phyloP scores from a whole-genome alignment of 1,140 invertebrate species.

The Drosophila sp. region DNA sequence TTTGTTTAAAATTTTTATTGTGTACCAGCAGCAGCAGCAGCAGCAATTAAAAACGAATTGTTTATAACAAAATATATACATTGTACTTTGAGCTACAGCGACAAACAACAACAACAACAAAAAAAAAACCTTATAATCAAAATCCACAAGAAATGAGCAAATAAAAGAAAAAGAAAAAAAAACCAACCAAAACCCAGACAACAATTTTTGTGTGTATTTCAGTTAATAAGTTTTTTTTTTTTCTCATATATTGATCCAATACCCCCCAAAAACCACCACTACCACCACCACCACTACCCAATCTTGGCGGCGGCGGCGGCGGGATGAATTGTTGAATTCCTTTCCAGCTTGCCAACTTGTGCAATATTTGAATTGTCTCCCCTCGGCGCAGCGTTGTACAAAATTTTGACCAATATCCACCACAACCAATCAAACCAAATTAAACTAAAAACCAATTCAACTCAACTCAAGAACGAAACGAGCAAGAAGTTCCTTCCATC shows the following conservation, averaged over 20 bases:
- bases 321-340: conserved; percentile 37
- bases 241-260: background rate
- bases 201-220: conserved; percentile 72
- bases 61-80: conserved; percentile 42
- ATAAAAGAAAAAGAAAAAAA: conserved; percentile 74
- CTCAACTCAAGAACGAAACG: background rate
- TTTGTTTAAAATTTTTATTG: conserved; percentile 54
- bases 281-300: background rate
- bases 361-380: conserved; percentile 74
- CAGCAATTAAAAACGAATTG: conserved; percentile 39
- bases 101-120: conserved; percentile 49
- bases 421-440: conserved; percentile 25
- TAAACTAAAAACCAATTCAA: conserved; percentile 14
- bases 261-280: background rate
- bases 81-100: conserved; percentile 65
- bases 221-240: conserved; percentile 33
- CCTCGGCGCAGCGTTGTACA: conserved; percentile 54
- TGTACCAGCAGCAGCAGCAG: conserved; percentile 55
- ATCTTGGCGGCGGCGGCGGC: conserved; percentile 8
- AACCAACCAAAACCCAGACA: conserved; percentile 51
- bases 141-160: conserved; percentile 77
- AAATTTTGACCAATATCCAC: conserved; percentile 69
- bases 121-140: conserved; percentile 75
- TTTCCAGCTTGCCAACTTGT: conserved; percentile 71
- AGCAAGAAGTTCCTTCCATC: background rate